Conservation (phyloP, 2,888 invertebrate genomes). For the Drosophila paranaensis region DNA sequence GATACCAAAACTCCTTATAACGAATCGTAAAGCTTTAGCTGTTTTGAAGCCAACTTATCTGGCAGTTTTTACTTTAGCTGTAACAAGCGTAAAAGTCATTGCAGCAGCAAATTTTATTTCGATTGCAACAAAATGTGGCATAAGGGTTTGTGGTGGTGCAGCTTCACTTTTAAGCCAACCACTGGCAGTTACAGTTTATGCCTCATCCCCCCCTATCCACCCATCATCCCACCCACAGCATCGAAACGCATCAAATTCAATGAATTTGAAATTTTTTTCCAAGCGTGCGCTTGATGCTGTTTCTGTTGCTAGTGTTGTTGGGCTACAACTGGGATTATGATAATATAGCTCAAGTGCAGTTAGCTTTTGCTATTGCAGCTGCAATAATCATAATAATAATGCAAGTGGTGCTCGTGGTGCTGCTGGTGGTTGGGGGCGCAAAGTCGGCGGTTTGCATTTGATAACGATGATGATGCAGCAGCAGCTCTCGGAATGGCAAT, state of each 20-base stretch:
- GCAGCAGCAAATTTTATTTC: constrained; percentile 21
- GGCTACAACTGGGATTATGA: constrained; percentile 70
- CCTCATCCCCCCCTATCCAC: background rate
- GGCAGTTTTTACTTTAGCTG: constrained; percentile 11
- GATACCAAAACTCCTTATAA: background rate
- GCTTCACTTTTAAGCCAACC: constrained; percentile 16
- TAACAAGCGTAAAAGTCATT: constrained; percentile 30
- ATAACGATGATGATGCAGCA: constrained; percentile 61
- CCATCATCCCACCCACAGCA: background rate
- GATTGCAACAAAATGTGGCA: constrained; percentile 26
- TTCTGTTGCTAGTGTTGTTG: constrained; percentile 34
- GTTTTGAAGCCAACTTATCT: background rate
- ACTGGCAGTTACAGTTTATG: constrained; percentile 41
- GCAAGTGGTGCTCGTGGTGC: constrained; percentile 51
- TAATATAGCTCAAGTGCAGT: constrained; percentile 76
- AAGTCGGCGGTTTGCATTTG: constrained; percentile 57
- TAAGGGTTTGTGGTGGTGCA: background rate
- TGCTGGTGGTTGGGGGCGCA: constrained; percentile 15
- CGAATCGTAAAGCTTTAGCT: background rate
- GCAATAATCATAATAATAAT: constrained; percentile 73
- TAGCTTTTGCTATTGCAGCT: constrained; percentile 64
- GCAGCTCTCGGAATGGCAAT: constrained; percentile 45
- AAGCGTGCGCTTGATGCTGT: constrained; percentile 8
- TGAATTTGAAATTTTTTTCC: constrained; percentile 70
- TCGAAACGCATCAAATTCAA: constrained; percentile 66